Percentiles rank a stretch among this genome's conserved stretches.
Conservation (phyloP, 2,113 vertebrate genomes). For the Corythornis cristatus region DNA sequence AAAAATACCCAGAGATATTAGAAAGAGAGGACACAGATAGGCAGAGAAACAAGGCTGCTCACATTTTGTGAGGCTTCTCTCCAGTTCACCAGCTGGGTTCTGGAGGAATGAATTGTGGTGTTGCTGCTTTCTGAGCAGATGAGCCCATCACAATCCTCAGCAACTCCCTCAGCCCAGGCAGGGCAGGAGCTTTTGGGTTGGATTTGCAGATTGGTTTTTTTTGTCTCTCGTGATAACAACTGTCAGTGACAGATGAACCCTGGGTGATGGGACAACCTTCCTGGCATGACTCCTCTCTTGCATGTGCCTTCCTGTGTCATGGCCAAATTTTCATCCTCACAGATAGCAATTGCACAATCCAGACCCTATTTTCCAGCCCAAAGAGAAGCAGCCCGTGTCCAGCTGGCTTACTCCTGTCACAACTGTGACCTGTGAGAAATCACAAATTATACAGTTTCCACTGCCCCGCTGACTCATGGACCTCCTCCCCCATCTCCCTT, state of each 20-base stretch:
- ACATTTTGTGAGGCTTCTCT: neutral
- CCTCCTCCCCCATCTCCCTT: rapidly evolving
- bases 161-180: neutral
- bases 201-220: neutral
- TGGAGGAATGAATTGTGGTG: rapidly evolving
- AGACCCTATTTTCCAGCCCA: neutral
- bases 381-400: neutral
- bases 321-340: rapidly evolving
- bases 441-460: neutral
- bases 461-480: neutral
- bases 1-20: neutral
- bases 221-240: rapidly evolving
- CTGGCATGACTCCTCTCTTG: neutral
- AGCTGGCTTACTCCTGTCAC: neutral
- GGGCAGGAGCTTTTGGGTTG: neutral
- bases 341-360: neutral
- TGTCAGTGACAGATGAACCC: neutral
- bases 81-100: neutral
- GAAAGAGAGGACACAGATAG: neutral
- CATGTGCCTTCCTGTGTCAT: neutral
- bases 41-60: neutral
- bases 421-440: neutral
- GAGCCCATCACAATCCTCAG: neutral
- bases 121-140: neutral
- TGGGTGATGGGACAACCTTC: neutral